Evolutionary conservation across 1,140 invertebrate genomes (phyloP), one percentile per base, ranked within the genome.

Genomic region (Oncopodura yosiiana): DNA sequence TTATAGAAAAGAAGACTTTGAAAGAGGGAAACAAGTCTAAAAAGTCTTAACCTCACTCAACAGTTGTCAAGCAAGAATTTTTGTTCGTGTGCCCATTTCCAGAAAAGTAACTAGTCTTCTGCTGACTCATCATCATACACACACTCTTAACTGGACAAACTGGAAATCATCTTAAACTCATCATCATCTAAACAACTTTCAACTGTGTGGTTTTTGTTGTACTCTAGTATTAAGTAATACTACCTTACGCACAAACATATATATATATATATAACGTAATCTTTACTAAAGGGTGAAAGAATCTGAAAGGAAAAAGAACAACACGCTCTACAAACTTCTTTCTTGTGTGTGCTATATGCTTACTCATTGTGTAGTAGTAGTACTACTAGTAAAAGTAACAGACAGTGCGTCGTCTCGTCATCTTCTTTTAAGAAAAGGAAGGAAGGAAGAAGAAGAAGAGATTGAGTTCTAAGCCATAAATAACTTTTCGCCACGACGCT

Each of bases 401-500:
- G 19, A 23, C 12, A 9, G 9, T 32, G 21, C 23, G 34, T 36
- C 56, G 42, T 49, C 18, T 41, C 11, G 18, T n/a, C 32, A 6
- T 34, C 32, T 14, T 34, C 14, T 34, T 34, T 8, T 14, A 6
- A 6, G 6, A 6, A 34, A 34, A 34, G 14, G 6, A 8, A 14
- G 32, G 14, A 34, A 34, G 14, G 32, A 6, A 44, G 18, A n/a
- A n/a, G n/a, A n/a, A n/a, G 30, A 34, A n/a, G 8, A 34, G 30
- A 34, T 34, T 34, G 30, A 34, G 30, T 34, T 8, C 6, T n/a
- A 34, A 34, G 30, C 14, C 8, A 34, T 34, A 34, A 34, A 34
- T 8, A 34, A 34, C 8, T 34, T n/a, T 8, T n/a, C 6, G 30
- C 30, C 41, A 60, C 58, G 52, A 60, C 58, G 58, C 53, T 60